Conservation (phyloP, 2,797 vertebrate genomes). For the Halcyon smyrnensis region DNA sequence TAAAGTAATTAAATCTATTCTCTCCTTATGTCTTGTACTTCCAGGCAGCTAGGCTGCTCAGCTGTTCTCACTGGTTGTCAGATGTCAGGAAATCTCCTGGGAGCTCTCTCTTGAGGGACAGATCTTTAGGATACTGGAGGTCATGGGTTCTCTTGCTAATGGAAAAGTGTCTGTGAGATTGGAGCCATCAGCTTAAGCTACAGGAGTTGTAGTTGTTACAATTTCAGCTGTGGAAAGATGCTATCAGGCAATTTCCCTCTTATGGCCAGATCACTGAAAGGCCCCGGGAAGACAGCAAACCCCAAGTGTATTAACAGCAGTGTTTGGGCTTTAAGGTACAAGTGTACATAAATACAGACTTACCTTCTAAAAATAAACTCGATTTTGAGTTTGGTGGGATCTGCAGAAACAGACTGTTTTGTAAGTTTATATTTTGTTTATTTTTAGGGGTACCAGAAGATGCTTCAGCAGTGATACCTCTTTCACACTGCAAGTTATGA, state of each 20-base stretch:
- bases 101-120: background rate
- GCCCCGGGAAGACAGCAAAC: background rate
- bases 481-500: slow-evolving; percentile 13
- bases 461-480: background rate
- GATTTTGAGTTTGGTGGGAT: background rate
- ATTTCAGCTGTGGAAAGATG: background rate
- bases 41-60: background rate
- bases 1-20: background rate
- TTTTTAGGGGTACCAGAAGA: slow-evolving; percentile 70
- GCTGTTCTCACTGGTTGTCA: background rate
- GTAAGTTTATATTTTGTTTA: slow-evolving; percentile 43
- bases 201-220: background rate
- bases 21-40: background rate
- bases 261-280: background rate
- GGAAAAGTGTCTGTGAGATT: background rate
- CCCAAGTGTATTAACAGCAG: background rate
- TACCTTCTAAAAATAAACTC: background rate
- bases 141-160: accelerated
- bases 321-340: background rate
- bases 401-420: background rate
- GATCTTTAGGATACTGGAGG: background rate
- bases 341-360: background rate
- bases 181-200: background rate
- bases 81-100: background rate
- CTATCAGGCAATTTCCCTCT: background rate